Evolutionary conservation across 2,797 vertebrate genomes (phyloP).

Genomic region (Sparidentex hasta): DNA sequence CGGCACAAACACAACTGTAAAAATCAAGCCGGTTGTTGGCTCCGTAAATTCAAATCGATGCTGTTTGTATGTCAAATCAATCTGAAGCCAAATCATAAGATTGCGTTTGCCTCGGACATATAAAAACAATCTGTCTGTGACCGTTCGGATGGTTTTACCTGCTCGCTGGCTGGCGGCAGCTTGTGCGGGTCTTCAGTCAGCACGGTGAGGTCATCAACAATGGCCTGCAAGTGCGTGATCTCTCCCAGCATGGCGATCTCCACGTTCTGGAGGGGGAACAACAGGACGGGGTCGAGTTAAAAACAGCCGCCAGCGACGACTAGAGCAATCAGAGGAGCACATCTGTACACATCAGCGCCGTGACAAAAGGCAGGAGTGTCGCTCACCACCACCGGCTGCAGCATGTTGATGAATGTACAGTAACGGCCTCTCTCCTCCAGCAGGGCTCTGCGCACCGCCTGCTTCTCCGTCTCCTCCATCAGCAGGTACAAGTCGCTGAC

Average conservation of each 20-base stretch:
- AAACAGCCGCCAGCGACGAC: neutral
- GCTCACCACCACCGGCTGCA: conserved; percentile 96
- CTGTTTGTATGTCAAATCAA: too few species aligned
- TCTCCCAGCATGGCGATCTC: conserved; percentile 98
- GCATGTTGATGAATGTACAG: conserved; percentile 94
- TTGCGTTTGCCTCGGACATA: too few species aligned
- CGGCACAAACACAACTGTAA: too few species aligned
- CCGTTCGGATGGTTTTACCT: conserved; percentile 83
- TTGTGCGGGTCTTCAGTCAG: conserved; percentile 97
- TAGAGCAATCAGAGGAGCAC: neutral
- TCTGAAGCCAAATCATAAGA: too few species aligned
- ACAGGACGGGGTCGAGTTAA: neutral
- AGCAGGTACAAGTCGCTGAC: conserved; percentile 97
- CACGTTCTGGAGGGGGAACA: conserved; percentile 87
- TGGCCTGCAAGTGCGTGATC: conserved; percentile 96
- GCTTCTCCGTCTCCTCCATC: conserved; percentile 98
- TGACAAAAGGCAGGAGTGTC: too few species aligned
- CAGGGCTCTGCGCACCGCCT: conserved; percentile 95
- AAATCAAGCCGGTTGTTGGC: too few species aligned
- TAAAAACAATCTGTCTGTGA: too few species aligned
- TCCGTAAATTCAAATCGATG: too few species aligned
- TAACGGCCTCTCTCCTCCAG: conserved; percentile 95
- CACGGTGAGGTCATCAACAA: conserved; percentile 95
- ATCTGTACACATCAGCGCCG: neutral
- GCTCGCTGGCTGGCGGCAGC: conserved; percentile 96